These are phyloP conservation scores for Artibeus jamaicensis DNA, from an alignment of 2,797 vertebrate genomes.

Conservation along the genomic window DNA sequence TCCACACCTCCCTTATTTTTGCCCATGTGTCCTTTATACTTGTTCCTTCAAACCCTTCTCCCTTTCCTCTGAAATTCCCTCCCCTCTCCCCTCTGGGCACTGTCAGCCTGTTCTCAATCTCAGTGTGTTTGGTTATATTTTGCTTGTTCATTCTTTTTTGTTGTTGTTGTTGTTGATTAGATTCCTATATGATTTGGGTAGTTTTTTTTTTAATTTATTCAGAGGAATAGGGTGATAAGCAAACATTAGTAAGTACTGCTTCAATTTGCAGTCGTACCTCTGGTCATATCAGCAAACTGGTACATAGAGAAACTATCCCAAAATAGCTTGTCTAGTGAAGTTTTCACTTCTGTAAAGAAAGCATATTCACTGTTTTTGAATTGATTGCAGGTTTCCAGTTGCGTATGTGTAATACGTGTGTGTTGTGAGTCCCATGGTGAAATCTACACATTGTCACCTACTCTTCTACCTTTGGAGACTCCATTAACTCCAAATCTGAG, in stretches of 20 bases:
- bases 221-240: not conserved
- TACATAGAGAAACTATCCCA: not conserved
- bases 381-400: constrained; percentile 46
- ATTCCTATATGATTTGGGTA: no score
- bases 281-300: not conserved
- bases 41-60: no score
- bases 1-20: no score
- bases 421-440: constrained; percentile 21
- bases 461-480: not conserved
- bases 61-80: no score
- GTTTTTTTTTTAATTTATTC: not conserved
- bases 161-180: no score
- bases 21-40: no score
- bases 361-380: not conserved
- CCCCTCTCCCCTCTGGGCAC: no score
- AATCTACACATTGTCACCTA: not conserved
- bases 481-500: not conserved
- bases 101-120: no score
- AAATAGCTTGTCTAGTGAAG: not conserved
- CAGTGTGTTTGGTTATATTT: no score
- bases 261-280: not conserved
- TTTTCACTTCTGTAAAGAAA: constrained; percentile 27
- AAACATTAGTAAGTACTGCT: not conserved
- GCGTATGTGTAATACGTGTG: not conserved
- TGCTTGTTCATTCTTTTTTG: no score